phyloP scores from a whole-genome alignment of 2,797 vertebrate species.

The Chiloscyllium punctatum region DNA sequence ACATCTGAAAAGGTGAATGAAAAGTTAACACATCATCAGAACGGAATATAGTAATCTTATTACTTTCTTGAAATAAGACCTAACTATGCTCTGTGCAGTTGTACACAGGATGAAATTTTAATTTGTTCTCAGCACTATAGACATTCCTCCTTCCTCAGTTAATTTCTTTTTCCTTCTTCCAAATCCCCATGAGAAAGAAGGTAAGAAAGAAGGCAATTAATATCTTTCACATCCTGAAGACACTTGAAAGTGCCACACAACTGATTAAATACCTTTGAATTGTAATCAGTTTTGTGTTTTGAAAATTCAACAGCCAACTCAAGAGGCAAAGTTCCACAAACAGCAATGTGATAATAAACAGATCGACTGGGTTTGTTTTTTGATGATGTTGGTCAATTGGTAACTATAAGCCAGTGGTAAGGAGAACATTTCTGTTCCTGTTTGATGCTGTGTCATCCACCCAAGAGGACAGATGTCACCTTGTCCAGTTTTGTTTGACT shows the following conservation, averaged over 20 bases:
- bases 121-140: neutral
- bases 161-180: slow-evolving; percentile 39
- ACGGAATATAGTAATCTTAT: neutral
- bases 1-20: neutral
- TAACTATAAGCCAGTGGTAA: neutral
- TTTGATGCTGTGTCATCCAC: neutral
- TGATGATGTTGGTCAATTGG: neutral
- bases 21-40: neutral
- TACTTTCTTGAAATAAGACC: neutral
- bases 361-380: neutral
- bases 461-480: neutral
- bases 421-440: neutral
- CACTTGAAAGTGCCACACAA: neutral
- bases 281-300: neutral
- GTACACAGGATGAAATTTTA: neutral
- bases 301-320: neutral
- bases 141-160: neutral
- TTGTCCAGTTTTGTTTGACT: neutral
- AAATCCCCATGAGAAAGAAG: neutral
- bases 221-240: neutral
- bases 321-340: neutral
- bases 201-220: neutral
- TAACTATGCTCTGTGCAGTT: neutral
- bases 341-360: neutral
- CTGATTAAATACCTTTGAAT: neutral